Percentiles rank a stretch among this genome's conserved stretches.
Conservation (phyloP, 2,797 vertebrate species). For the Delichon dasypus region DNA sequence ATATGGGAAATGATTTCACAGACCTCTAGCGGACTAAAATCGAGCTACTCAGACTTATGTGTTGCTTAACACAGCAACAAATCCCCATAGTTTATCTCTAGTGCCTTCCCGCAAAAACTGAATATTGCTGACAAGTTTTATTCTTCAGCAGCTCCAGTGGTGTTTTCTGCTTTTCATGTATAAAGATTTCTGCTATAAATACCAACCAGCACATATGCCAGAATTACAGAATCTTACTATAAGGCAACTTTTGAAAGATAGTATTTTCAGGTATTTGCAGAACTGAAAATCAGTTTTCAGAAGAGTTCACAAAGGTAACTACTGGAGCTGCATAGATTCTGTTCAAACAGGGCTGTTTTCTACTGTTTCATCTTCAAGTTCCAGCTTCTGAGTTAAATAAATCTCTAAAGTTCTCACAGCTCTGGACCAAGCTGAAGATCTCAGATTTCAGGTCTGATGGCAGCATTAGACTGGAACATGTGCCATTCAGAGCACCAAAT, state of each 20-base stretch:
- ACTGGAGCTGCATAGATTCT: neutral
- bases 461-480: neutral
- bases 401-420: neutral
- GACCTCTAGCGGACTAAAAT: conserved; percentile 25
- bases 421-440: neutral
- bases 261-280: neutral
- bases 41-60: neutral
- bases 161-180: neutral
- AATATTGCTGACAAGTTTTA: neutral
- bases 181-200: neutral
- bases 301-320: neutral
- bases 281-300: neutral
- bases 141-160: neutral
- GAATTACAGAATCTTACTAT: neutral
- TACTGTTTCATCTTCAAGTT: neutral
- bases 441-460: neutral
- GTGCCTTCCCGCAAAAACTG: neutral
- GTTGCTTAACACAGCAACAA: conserved; percentile 11
- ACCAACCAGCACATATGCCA: neutral
- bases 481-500: accelerated
- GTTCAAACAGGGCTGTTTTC: neutral
- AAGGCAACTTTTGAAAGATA: neutral
- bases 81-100: neutral
- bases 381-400: neutral
- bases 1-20: neutral